phyloP scores from a whole-genome alignment of 2,888 invertebrate genomes.

The Leucozona laternaria region DNA sequence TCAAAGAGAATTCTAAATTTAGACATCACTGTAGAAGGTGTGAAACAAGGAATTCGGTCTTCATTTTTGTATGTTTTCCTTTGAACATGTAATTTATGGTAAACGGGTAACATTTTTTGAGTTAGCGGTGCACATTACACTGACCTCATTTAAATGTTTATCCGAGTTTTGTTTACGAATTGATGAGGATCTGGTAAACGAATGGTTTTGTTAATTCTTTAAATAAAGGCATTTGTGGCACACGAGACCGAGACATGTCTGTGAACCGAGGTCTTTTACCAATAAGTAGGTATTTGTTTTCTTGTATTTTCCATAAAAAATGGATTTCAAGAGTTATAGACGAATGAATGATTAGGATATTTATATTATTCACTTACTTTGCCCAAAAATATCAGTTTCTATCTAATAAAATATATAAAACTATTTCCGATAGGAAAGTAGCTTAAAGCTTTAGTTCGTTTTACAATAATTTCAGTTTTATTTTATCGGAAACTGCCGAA shows the following conservation, averaged over 20 bases:
- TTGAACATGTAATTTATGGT: slow-evolving; percentile 41
- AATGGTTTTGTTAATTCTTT: not conserved
- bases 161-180: not conserved
- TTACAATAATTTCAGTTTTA: too few relatives aligned
- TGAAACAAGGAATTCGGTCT: slow-evolving; percentile 28
- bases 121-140: slow-evolving; percentile 41
- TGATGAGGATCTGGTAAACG: slow-evolving; percentile 24
- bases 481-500: too few relatives aligned
- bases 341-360: too few relatives aligned
- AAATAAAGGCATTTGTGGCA: slow-evolving; percentile 7
- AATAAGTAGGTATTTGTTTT: not conserved
- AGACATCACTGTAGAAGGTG: slow-evolving; percentile 30
- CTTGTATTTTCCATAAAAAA: not conserved
- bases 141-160: slow-evolving; percentile 55
- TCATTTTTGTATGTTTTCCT: slow-evolving; percentile 20
- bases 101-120: slow-evolving; percentile 43
- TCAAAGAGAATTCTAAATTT: slow-evolving; percentile 33
- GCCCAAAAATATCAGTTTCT: too few relatives aligned
- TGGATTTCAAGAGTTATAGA: too few relatives aligned
- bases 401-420: too few relatives aligned
- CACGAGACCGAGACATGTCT: not conserved
- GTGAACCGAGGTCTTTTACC: not conserved
- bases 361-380: too few relatives aligned
- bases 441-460: too few relatives aligned
- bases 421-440: too few relatives aligned